Conservation (phyloP, 2,797 vertebrate species). For the Fistularia commersonii region DNA sequence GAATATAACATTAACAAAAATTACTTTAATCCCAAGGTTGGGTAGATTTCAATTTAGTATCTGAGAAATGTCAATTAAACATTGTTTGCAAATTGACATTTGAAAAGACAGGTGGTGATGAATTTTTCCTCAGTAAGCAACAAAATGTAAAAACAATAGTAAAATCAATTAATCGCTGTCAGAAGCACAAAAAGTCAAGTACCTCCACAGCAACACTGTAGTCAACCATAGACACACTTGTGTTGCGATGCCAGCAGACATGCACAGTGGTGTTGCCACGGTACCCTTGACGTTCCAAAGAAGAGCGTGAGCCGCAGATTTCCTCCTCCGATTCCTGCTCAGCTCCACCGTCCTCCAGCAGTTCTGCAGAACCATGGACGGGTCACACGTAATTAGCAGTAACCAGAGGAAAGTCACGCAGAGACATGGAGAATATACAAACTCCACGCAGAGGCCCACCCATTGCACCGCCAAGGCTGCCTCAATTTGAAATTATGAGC, state of each 20-base stretch:
- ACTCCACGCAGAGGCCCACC: too few relatives aligned
- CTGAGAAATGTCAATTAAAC: too few relatives aligned
- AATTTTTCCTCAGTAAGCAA: too few relatives aligned
- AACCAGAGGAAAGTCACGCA: neutral
- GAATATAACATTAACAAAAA: too few relatives aligned
- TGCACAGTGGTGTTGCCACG: conserved; percentile 90
- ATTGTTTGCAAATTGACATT: too few relatives aligned
- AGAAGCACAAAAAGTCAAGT: conserved; percentile 24
- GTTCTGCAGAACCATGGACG: conserved; percentile 72
- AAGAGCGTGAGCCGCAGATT: conserved; percentile 85
- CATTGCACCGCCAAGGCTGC: too few relatives aligned
- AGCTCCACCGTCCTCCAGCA: conserved; percentile 77
- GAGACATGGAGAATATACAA: neutral
- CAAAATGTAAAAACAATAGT: too few relatives aligned
- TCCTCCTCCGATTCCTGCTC: conserved; percentile 94
- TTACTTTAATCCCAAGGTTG: too few relatives aligned
- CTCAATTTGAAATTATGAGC: too few relatives aligned
- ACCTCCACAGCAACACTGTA: conserved; percentile 95
- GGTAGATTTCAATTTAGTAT: too few relatives aligned
- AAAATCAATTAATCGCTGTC: too few relatives aligned
- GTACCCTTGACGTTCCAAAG: conserved; percentile 88
- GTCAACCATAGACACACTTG: conserved; percentile 95
- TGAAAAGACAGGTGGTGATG: too few relatives aligned
- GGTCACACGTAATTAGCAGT: neutral
- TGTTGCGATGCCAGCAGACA: conserved; percentile 96